Conservation (phyloP, 2,888 invertebrate species). For the Tipula lateralis region DNA sequence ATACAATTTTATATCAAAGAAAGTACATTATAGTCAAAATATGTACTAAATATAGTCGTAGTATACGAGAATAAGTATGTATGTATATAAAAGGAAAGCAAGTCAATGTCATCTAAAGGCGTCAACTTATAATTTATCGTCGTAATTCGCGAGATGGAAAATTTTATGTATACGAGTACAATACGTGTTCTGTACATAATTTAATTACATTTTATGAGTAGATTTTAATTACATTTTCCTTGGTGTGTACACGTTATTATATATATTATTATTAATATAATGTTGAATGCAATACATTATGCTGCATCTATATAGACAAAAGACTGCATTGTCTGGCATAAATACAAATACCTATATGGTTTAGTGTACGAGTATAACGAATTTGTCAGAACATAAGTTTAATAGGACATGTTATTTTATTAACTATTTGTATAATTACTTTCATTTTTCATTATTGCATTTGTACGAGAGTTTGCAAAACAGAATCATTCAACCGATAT, state of each 20-base stretch:
- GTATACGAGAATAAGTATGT: background rate
- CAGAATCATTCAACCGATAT: background rate
- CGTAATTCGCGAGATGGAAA: background rate
- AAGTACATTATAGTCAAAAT: background rate
- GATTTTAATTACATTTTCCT: background rate
- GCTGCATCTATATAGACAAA: background rate
- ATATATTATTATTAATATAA: background rate
- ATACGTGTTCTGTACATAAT: background rate
- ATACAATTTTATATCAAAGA: background rate
- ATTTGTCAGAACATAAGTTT: background rate
- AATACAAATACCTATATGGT: background rate
- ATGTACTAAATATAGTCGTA: no score
- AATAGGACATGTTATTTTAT: background rate
- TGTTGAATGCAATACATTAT: background rate
- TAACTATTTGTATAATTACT: background rate
- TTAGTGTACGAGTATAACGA: background rate
- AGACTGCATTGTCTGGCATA: background rate
- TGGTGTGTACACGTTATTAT: background rate
- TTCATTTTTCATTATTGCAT: background rate
- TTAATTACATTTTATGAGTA: background rate
- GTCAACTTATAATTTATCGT: constrained; percentile 3
- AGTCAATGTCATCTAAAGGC: constrained; percentile 19
- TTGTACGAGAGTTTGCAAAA: background rate
- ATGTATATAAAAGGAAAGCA: background rate
- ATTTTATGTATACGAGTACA: background rate